A percentile compares a stretch with the other conserved stretches of the same genome.
Conservation (phyloP, 2,113 vertebrate genomes). For the Plestiodon gilberti region DNA sequence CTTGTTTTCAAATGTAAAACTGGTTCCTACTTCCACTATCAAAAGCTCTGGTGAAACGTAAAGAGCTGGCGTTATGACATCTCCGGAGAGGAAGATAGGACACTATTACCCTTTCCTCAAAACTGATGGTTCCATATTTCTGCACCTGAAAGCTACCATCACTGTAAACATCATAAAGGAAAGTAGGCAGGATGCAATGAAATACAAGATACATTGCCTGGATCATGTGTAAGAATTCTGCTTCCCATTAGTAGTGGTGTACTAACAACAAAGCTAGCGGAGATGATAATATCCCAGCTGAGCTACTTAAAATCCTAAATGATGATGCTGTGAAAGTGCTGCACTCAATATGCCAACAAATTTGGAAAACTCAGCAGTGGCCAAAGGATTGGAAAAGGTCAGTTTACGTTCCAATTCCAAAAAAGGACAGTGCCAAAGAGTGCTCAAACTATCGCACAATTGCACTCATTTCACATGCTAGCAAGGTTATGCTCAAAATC, state of each 20-base stretch:
- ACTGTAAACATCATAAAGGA: conserved; percentile 1
- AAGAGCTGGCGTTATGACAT: conserved; percentile 43
- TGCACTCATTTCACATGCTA: too few relatives aligned
- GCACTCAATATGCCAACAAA: too few relatives aligned
- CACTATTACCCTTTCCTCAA: conserved; percentile 17
- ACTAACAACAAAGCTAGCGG: too few relatives aligned
- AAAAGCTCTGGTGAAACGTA: conserved; percentile 62
- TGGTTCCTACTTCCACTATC: conserved; percentile 52
- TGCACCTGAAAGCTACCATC: neutral
- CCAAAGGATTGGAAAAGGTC: too few relatives aligned
- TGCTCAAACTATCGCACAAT: too few relatives aligned
- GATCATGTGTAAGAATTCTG: neutral
- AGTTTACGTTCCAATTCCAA: too few relatives aligned
- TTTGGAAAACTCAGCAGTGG: too few relatives aligned
- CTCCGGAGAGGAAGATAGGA: conserved; percentile 8
- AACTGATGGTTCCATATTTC: conserved; percentile 6
- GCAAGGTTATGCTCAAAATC: too few relatives aligned
- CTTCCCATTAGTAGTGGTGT: neutral
- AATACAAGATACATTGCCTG: conserved; percentile 17
- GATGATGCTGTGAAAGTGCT: too few relatives aligned
- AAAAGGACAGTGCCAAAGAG: too few relatives aligned
- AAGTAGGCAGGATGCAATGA: neutral
- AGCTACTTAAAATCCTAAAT: too few relatives aligned
- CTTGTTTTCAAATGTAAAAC: conserved; percentile 57
- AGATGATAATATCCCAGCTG: too few relatives aligned